Evolutionary conservation across 1,140 invertebrate species (phyloP).

Genomic region (Drosophila busckii): DNA sequence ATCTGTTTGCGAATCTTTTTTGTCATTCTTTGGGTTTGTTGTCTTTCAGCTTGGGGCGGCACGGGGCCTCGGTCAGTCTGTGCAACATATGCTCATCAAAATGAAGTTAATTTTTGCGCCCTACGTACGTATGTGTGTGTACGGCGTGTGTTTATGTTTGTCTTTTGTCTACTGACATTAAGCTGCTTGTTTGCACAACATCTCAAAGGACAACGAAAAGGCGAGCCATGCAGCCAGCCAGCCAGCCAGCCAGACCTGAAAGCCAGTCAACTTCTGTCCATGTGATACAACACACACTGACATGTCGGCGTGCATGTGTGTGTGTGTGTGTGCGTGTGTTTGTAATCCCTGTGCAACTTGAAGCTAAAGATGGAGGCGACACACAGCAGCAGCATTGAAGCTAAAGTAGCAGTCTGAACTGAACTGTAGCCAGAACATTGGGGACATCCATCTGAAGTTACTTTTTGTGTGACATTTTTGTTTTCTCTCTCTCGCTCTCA

Average conservation of each 20-base stretch:
- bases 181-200: conserved; percentile 76
- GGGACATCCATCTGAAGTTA: conserved; percentile 24
- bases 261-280: conserved; percentile 50
- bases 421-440: no score
- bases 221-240: conserved; percentile 22
- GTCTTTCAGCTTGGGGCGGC: conserved; percentile 4
- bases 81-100: conserved; percentile 74
- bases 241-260: conserved; percentile 34
- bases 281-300: no score
- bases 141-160: conserved; percentile 52
- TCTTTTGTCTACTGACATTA: conserved; percentile 74
- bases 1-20: conserved; percentile 44
- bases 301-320: conserved; percentile 33
- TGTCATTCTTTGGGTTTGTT: conserved; percentile 31
- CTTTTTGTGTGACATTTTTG: conserved; percentile 35
- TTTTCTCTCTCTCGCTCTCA: no score
- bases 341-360: conserved; percentile 72
- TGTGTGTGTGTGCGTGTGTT: conserved; percentile 10
- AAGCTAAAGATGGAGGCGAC: conserved; percentile 62
- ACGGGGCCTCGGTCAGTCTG: conserved; percentile 31
- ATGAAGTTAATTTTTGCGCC: conserved; percentile 71
- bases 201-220: conserved; percentile 72
- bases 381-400: conserved; percentile 3
- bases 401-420: conserved; percentile 3
- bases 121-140: conserved; percentile 15